Percentiles rank a stretch among this genome's conserved stretches.
Evolutionary conservation across 2,797 vertebrate genomes (phyloP).

Genomic region (Acanthis flammea): DNA sequence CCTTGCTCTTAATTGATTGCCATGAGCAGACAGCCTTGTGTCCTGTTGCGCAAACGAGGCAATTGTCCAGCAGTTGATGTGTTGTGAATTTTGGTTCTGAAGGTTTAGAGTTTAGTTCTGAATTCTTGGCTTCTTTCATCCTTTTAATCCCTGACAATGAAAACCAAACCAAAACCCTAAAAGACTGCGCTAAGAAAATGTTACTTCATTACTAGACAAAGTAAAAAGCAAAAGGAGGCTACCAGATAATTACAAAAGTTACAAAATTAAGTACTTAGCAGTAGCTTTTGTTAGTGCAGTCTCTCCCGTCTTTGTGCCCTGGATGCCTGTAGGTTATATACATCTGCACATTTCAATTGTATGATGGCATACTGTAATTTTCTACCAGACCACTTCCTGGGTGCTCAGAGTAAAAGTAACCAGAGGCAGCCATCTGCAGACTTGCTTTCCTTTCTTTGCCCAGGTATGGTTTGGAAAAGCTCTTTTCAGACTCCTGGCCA

Average conservation of each 20-base stretch:
- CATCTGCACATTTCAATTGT: background rate
- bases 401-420: background rate
- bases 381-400: background rate
- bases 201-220: background rate
- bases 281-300: background rate
- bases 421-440: background rate
- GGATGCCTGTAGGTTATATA: background rate
- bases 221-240: background rate
- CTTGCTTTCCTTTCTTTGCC: background rate
- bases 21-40: background rate
- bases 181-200: background rate
- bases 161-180: constrained; percentile 14
- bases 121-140: background rate
- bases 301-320: background rate
- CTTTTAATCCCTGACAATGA: constrained; percentile 16
- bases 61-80: background rate
- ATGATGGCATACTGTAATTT: background rate
- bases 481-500: background rate
- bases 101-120: background rate
- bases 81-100: constrained; percentile 36
- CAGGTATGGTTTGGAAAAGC: background rate
- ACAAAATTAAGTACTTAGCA: background rate
- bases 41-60: background rate
- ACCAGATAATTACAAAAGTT: background rate
- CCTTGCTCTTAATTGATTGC: constrained; percentile 18